Conservation (phyloP, 2,797 vertebrate species). For the Kryptolebias ocellatus region DNA sequence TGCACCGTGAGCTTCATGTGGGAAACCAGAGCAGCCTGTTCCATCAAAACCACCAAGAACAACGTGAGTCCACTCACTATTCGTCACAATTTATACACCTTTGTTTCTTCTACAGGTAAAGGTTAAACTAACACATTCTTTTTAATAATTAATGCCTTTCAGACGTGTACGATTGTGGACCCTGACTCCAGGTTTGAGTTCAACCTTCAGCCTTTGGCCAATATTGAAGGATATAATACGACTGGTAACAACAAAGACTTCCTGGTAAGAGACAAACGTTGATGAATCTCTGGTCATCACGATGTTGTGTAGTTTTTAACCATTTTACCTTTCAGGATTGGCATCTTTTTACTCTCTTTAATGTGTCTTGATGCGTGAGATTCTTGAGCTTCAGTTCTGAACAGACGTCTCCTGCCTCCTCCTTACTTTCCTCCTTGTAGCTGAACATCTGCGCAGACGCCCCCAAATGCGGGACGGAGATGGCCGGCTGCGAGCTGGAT, state of each 20-base stretch:
- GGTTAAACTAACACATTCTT: neutral
- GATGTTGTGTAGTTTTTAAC: neutral
- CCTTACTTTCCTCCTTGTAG: slow-evolving; percentile 65
- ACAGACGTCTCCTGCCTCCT: neutral
- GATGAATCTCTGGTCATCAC: too few relatives aligned
- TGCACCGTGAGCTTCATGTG: slow-evolving; percentile 90
- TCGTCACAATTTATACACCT: too few relatives aligned
- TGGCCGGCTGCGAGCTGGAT: slow-evolving; percentile 87
- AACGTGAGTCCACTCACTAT: slow-evolving; percentile 73
- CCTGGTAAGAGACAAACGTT: slow-evolving; percentile 76
- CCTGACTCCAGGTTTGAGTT: slow-evolving; percentile 91
- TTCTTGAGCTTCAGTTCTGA: neutral
- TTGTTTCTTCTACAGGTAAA: neutral
- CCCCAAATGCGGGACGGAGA: slow-evolving; percentile 74
- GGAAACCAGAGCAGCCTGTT: slow-evolving; percentile 93
- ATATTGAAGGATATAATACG: slow-evolving; percentile 75
- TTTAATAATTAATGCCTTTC: slow-evolving; percentile 4
- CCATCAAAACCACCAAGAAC: slow-evolving; percentile 81
- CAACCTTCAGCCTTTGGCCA: slow-evolving; percentile 85
- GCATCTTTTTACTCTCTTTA: too few relatives aligned
- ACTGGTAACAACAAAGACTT: slow-evolving; percentile 84
- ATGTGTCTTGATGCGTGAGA: too few relatives aligned
- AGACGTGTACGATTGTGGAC: slow-evolving; percentile 89
- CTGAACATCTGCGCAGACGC: slow-evolving; percentile 88
- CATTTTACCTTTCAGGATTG: too few relatives aligned